Percentiles rank a stretch among this genome's conserved stretches.
These are phyloP conservation scores for Dallia pectoralis DNA, from an alignment of 2,797 vertebrate species.

Conservation along the genomic window DNA sequence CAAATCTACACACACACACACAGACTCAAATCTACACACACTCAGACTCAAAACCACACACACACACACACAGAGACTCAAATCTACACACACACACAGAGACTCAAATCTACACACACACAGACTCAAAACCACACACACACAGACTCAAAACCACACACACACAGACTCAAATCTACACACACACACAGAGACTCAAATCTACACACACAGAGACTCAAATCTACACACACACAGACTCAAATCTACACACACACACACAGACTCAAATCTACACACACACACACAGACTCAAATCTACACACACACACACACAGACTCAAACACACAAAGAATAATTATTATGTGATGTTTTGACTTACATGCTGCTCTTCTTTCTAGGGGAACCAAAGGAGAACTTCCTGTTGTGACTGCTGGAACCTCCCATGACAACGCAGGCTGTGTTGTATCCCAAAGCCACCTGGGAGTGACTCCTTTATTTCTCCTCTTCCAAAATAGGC, in stretches of 20 bases:
- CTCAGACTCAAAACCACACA: too few relatives aligned
- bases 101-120: slow-evolving; percentile 25
- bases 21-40: too few relatives aligned
- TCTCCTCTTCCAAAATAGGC: slow-evolving; percentile 22
- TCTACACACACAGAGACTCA: slow-evolving; percentile 28
- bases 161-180: neutral
- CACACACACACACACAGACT: slow-evolving; percentile 5
- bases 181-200: too few relatives aligned
- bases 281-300: neutral
- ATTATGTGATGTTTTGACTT: slow-evolving; percentile 47
- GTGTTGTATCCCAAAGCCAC: slow-evolving; percentile 41
- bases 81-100: neutral
- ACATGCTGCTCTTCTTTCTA: slow-evolving; percentile 70
- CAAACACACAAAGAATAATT: slow-evolving; percentile 21
- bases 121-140: slow-evolving; percentile 15
- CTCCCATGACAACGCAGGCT: slow-evolving; percentile 65
- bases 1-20: neutral
- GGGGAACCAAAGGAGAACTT: slow-evolving; percentile 59
- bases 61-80: neutral
- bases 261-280: neutral
- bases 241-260: neutral
- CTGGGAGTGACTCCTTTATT: slow-evolving; percentile 14
- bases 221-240: neutral
- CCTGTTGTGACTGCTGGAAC: slow-evolving; percentile 67
- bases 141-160: slow-evolving; percentile 16